A percentile compares a stretch with the other conserved stretches of the same genome.
Conservation (phyloP, 2,113 vertebrate genomes). For the Crocuta crocuta region DNA sequence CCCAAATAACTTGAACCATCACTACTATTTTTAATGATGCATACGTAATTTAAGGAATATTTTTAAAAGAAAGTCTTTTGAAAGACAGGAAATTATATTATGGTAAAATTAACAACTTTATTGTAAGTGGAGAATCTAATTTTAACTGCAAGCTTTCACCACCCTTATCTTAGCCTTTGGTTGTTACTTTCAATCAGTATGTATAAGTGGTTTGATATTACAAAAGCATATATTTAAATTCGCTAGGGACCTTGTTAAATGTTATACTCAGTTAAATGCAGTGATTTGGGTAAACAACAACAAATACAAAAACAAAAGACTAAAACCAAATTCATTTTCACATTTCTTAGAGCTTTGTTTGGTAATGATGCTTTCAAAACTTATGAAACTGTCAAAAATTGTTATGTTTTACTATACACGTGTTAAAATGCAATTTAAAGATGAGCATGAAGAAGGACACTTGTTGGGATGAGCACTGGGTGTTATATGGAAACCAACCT, state of each 20-base stretch:
- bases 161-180: not conserved
- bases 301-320: slow-evolving; percentile 62
- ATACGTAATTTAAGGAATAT: slow-evolving; percentile 68
- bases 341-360: slow-evolving; percentile 59
- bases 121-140: slow-evolving; percentile 52
- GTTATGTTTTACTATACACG: slow-evolving; percentile 60
- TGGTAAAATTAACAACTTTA: slow-evolving; percentile 64
- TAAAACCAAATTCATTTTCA: slow-evolving; percentile 27
- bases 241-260: not conserved
- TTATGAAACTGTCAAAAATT: slow-evolving; percentile 60
- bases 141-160: slow-evolving; percentile 36
- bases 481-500: too few species aligned
- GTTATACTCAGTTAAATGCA: slow-evolving; percentile 28
- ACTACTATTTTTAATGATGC: slow-evolving; percentile 59
- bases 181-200: not conserved
- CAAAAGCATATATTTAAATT: not conserved
- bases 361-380: slow-evolving; percentile 55
- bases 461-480: too few species aligned
- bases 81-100: slow-evolving; percentile 59
- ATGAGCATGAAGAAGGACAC: too few species aligned
- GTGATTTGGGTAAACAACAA: slow-evolving; percentile 54
- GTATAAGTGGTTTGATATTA: slow-evolving; percentile 39
- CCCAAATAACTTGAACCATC: slow-evolving; percentile 55
- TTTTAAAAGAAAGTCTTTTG: slow-evolving; percentile 62
- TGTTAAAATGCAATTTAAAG: slow-evolving; percentile 21